Evolutionary conservation across 2,113 vertebrate genomes (phyloP), one percentile per base, ranked within the genome.

Genomic region (Lampris megalopsis): DNA sequence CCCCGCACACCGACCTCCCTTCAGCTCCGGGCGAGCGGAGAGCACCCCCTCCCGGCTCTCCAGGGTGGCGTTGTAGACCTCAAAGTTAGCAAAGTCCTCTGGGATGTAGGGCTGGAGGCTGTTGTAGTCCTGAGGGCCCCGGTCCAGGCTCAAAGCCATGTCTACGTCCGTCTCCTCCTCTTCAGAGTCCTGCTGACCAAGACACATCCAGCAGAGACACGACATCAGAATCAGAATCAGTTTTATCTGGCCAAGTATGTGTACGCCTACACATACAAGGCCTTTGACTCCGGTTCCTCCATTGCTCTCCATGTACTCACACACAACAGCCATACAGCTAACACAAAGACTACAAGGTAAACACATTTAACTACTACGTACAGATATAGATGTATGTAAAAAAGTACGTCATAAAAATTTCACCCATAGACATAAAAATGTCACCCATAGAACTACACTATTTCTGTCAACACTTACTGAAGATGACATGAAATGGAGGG

Each of bases 51-150:
- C 96, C 77, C 93, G 95, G 89, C 74, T 94, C 89, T 98, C 97
- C 89, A 99, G 89, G 79, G 94, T 93, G 75, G 98, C 97, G 10
- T 99, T 99, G 94, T 99, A 99, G 92, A 96, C 94, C 82, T 97
- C 97, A 90, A 99, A 99, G 93, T 99, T 97, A 1, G 98, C 98
- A 89, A 99, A 99, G 82, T 98, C 97, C 86, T 98, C 98, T 0
- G 97, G 97, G 70, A 98, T 73, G 0, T 98, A 99, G 73, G 95
- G 91, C 79, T 89, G 93, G 72, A 95, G 94, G 86, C 67, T 81
- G 13, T 82, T 83, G 85, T 90, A 88, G 79, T 84, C 91, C 81
- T 90, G 95, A 49, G 93, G 88, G 50, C 78, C 82, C 45, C 75
- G 86, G 68, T 89, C 85, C 73, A 93, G 93, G 90, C 93, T 77